phyloP scores from a whole-genome alignment of 2,888 invertebrate genomes.

The Onchidella celtica region DNA sequence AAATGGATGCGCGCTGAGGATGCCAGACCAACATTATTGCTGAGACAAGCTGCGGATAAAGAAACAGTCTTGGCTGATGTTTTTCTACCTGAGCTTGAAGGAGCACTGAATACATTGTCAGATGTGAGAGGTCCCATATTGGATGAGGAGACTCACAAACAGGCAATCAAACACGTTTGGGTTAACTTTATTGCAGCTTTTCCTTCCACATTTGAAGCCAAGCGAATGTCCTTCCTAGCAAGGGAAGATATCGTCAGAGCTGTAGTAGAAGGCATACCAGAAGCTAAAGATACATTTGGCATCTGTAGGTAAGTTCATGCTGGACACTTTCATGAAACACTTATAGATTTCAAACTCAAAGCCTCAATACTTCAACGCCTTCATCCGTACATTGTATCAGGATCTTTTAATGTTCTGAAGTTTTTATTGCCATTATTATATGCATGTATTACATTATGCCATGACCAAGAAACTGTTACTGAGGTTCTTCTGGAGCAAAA shows the following conservation, averaged over 20 bases:
- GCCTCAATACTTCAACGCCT: too few species aligned
- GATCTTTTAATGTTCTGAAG: too few species aligned
- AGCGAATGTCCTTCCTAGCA: constrained; percentile 5
- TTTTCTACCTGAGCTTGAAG: constrained; percentile 9
- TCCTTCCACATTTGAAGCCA: constrained; percentile 3
- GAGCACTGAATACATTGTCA: neutral
- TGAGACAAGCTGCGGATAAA: constrained; percentile 17
- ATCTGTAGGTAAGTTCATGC: neutral
- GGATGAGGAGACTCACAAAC: constrained; percentile 27
- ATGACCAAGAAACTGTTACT: too few species aligned
- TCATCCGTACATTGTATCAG: too few species aligned
- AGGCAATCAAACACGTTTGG: constrained; percentile 27
- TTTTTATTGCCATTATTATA: too few species aligned
- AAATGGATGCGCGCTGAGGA: neutral
- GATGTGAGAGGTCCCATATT: constrained; percentile 8
- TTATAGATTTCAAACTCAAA: too few species aligned
- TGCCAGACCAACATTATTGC: constrained; percentile 5
- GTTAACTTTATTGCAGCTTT: constrained; percentile 27
- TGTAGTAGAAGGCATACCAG: constrained; percentile 22
- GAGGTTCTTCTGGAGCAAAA: too few species aligned
- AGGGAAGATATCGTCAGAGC: constrained; percentile 9
- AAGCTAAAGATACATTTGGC: constrained; percentile 17
- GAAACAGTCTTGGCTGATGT: constrained; percentile 26
- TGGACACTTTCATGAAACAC: neutral
- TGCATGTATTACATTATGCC: too few species aligned